These are phyloP conservation scores for Rotaria macrura DNA, from an alignment of 2,888 invertebrate species.

Conservation along the genomic window DNA sequence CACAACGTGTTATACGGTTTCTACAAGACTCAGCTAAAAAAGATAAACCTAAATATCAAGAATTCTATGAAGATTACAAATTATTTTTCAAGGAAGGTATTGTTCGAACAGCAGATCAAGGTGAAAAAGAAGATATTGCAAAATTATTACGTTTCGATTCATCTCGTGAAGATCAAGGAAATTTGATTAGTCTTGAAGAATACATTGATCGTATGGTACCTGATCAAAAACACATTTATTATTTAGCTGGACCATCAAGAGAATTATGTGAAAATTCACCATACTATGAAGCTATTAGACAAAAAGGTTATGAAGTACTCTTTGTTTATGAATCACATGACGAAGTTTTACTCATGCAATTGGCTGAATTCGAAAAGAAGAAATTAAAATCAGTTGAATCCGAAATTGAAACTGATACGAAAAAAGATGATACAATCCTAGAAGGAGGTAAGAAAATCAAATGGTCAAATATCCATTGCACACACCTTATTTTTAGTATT, in stretches of 20 bases:
- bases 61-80: constrained; percentile 81
- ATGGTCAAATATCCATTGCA: no score
- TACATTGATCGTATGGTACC: constrained; percentile 68
- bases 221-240: constrained; percentile 75
- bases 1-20: constrained; percentile 70
- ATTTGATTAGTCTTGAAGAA: constrained; percentile 64
- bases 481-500: no score
- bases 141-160: constrained; percentile 83
- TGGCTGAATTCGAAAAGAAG: constrained; percentile 68
- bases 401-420: constrained; percentile 31
- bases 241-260: constrained; percentile 82
- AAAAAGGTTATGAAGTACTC: constrained; percentile 68
- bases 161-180: constrained; percentile 63
- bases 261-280: constrained; percentile 82
- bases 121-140: constrained; percentile 77
- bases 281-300: constrained; percentile 71
- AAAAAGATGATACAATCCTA: constrained; percentile 29
- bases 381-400: constrained; percentile 78
- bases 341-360: constrained; percentile 79
- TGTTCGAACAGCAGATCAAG: constrained; percentile 67
- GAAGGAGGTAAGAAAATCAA: constrained; percentile 19
- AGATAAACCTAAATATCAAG: constrained; percentile 66
- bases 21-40: constrained; percentile 73
- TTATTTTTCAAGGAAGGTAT: constrained; percentile 89
- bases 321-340: constrained; percentile 95